Percentiles rank a stretch among this genome's conserved stretches.
phyloP scores from a whole-genome alignment of 2,888 invertebrate species.

The Hymenopus coronatus region DNA sequence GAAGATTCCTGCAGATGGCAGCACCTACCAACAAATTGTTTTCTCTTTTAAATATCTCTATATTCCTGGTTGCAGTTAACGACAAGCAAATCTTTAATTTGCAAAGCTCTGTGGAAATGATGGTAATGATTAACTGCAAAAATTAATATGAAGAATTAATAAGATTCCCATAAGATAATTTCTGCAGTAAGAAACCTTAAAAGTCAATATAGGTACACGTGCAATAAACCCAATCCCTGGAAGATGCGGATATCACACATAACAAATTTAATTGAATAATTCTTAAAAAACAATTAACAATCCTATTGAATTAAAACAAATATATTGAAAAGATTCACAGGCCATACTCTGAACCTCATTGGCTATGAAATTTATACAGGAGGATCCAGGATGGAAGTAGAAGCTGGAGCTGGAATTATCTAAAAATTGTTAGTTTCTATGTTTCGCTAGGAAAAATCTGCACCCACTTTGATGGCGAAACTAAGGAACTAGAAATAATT shows the following conservation, averaged over 20 bases:
- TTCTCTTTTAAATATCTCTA: neutral
- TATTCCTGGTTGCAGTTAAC: too few relatives aligned
- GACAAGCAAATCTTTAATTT: too few relatives aligned
- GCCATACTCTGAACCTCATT: neutral
- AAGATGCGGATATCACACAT: too few relatives aligned
- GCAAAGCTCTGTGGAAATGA: too few relatives aligned
- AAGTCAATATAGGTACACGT: too few relatives aligned
- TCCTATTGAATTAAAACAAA: neutral
- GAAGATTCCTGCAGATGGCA: slow-evolving; percentile 9
- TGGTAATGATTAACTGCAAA: too few relatives aligned
- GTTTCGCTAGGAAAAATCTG: neutral
- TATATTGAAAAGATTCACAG: neutral
- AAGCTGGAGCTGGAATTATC: neutral
- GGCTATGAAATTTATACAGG: slow-evolving; percentile 1
- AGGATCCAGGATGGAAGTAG: neutral
- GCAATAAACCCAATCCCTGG: too few relatives aligned
- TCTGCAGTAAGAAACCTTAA: too few relatives aligned
- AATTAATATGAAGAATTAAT: too few relatives aligned
- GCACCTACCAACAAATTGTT: neutral
- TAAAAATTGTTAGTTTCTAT: neutral
- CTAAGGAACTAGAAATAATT: neutral
- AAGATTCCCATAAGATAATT: too few relatives aligned
- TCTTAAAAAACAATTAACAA: neutral
- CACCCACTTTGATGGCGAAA: neutral
- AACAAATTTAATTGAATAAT: too few relatives aligned